Conservation (phyloP, 2,113 vertebrate genomes). For the Perognathus longimembris region DNA sequence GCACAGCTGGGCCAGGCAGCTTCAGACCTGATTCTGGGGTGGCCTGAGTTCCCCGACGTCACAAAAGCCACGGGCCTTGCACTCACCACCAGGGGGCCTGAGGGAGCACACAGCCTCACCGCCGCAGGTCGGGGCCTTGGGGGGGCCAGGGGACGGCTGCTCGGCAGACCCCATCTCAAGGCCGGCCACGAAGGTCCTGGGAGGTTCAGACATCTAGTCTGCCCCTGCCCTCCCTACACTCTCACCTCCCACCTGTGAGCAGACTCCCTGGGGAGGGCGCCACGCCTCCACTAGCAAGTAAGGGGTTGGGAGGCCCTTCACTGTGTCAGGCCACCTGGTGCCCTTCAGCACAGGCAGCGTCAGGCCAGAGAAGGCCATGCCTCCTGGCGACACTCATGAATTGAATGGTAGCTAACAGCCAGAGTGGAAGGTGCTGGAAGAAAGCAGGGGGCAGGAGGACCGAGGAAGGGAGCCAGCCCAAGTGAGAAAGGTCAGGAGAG, state of each 20-base stretch:
- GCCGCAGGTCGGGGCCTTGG: background rate
- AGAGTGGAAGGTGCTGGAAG: background rate
- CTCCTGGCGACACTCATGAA: constrained; percentile 27
- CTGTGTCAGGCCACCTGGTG: constrained; percentile 42
- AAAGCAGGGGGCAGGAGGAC: background rate
- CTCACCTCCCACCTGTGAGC: background rate
- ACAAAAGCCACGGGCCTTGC: background rate
- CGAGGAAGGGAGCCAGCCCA: too few species aligned
- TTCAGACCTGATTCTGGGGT: too few species aligned
- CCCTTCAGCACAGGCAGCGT: constrained; percentile 48
- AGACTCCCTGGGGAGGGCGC: constrained; percentile 22
- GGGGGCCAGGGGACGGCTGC: background rate
- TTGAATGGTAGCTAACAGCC: background rate
- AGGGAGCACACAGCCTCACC: too few species aligned
- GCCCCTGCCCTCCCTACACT: background rate
- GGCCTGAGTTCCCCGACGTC: too few species aligned
- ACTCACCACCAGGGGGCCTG: constrained; percentile 72
- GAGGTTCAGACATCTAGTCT: background rate
- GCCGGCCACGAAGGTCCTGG: too few species aligned
- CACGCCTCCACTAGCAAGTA: background rate
- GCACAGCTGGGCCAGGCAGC: too few species aligned
- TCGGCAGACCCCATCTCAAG: background rate
- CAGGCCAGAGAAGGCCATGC: constrained; percentile 10
- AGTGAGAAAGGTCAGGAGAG: too few species aligned
- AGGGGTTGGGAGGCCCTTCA: background rate